Base-by-base conservation (phyloP, 1,140 invertebrate species). In the Hyphantria cunea region DNA sequence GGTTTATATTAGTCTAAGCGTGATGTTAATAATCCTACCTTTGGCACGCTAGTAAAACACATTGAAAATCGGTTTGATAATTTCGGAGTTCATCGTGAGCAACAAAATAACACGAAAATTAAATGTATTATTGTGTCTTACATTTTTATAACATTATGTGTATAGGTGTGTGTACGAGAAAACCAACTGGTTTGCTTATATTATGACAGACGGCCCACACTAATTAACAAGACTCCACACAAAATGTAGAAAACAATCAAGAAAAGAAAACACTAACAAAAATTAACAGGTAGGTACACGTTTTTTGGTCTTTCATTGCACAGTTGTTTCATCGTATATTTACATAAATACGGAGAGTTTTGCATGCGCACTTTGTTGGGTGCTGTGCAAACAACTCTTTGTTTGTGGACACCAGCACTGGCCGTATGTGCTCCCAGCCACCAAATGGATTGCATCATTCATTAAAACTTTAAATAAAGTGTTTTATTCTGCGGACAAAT, bases 301-400 rank as follows among this genome's bases (percentile, higher is more conserved):
- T 56, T 79, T 79, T 74, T 59, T 68, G 70, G 51, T 69, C 59
- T 80, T 80, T 81, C 60, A 68, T 62, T 72, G 74, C 70, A 74
- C 63, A 72, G 71, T 80, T 79, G 74, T 80, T 84, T 68, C 68
- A 74, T 66, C 70, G 74, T 74, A 64, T 83, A 80, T 87, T 87
- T 85, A 80, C 78, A 79, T 78, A 82, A 78, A 84, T 76, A 74
- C 76, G 68, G 69, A 64, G 66, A 66, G 72, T 78, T 76, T 78
- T 75, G 74, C 74, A 79, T 75, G 76, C 74, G 74, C 74, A 80
- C 77, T 80, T 82, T 81, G 80, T 83, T 76, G 72, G 70, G 48
- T 64, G 47, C 66, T 70, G 72, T 65, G 70, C 74, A 86, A 78
- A 84, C 77, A 78, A 34, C 53, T 55, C 68, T 78, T 66, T 78